Conservation (phyloP, 2,888 invertebrate species). For the Ashinkailepas kermadecensis region DNA sequence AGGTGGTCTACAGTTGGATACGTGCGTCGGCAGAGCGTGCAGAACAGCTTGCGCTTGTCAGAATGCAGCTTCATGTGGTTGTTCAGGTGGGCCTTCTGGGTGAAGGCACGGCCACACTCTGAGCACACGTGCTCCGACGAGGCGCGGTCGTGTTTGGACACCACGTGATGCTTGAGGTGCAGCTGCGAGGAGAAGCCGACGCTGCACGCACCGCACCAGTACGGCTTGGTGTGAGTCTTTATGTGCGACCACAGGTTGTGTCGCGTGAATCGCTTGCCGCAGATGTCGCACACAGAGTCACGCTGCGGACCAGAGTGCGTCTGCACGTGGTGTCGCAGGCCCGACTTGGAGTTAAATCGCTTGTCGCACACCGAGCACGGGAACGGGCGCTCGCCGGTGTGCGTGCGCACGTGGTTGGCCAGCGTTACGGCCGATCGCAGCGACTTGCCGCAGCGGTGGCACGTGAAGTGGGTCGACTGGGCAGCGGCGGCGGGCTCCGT, state of each 20-base stretch:
- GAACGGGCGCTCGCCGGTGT: background rate
- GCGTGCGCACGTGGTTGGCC: background rate
- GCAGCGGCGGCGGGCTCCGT: background rate
- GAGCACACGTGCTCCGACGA: background rate
- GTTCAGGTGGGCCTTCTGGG: background rate
- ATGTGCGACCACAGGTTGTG: background rate
- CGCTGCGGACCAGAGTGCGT: background rate
- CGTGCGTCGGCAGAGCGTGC: background rate
- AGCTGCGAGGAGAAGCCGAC: background rate
- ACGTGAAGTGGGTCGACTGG: background rate
- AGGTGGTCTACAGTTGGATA: background rate
- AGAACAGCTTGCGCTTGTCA: background rate
- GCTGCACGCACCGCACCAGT: background rate
- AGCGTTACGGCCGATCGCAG: background rate
- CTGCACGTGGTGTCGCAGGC: background rate
- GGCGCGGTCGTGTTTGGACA: background rate
- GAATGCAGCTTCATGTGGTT: background rate
- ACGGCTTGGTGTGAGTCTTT: conserved; percentile 2
- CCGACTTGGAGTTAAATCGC: background rate
- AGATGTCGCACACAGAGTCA: background rate
- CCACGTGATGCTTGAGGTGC: background rate
- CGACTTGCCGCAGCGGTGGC: background rate
- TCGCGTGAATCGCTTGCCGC: background rate
- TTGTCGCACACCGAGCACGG: background rate
- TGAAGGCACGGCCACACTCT: background rate